Evolutionary conservation across 2,797 vertebrate species (phyloP), one percentile per base, ranked within the genome.

Genomic region (Stomatorhinus walkeri): DNA sequence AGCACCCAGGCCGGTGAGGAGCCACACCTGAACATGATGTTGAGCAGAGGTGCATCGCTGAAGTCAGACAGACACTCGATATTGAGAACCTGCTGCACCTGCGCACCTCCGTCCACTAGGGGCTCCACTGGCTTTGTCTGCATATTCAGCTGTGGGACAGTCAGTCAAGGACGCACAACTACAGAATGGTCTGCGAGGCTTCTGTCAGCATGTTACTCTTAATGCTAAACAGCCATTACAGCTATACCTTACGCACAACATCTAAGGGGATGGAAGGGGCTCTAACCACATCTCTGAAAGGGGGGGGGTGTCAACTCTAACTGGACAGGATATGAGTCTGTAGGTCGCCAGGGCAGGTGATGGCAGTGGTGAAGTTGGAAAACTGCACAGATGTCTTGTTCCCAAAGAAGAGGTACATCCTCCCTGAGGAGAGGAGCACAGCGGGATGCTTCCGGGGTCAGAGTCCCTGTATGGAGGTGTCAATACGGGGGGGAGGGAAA

Each of bases 321-420:
- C 68, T 32, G 4, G 68, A 76, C 68, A 95, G 96, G 97, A 98
- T 98, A 98, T 98, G 97, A 95, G 94, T 95, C 94, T 97, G 97
- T 52, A 98, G 95, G 59, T 98, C 97, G 16, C 96, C 97, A 0
- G 97, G 97, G 93, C 96, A 97, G 92, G 92, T 96, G 56, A 98
- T 96, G 0, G 95, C 95, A 56, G 97, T 96, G 6, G 92, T 95
- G 93, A 98, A 98, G 91, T 94, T 97, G 94, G 97, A 95, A 91
- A 98, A 98, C 94, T 98, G 97, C 90, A 97, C 97, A 0, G 97
- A 98, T 0, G 97, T 98, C 95, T 98, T 98, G 93, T 98, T 98
- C 48, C 97, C 97, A 5, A 97, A 98, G 93, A 98, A 98, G 90
- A 98, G 93, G 92, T 98, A 98, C 97, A 98, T 98, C 61, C 97